phyloP scores from a whole-genome alignment of 2,797 vertebrate genomes.

The Cottoperca gobio region DNA sequence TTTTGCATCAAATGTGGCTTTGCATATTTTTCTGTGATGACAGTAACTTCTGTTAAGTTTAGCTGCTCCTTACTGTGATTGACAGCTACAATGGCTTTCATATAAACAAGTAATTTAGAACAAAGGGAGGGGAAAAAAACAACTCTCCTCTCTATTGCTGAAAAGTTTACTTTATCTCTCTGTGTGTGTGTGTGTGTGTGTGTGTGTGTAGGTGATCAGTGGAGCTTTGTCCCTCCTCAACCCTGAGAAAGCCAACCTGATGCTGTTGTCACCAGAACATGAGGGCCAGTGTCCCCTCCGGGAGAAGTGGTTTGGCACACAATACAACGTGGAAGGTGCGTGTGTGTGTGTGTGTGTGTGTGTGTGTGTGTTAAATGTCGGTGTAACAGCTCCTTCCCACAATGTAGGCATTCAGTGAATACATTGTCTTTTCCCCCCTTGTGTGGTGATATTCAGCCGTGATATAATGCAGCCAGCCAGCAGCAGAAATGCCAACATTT shows the following conservation, averaged over 20 bases:
- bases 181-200: conserved; percentile 69
- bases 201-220: conserved; percentile 88
- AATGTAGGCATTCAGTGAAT: conserved; percentile 47
- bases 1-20: conserved; percentile 48
- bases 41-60: conserved; percentile 18
- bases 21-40: conserved; percentile 45
- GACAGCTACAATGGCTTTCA: conserved; percentile 42
- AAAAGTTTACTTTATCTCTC: conserved; percentile 67
- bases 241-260: conserved; percentile 92
- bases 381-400: conserved; percentile 29
- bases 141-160: background rate
- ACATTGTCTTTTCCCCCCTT: conserved; percentile 58
- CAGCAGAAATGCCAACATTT: conserved; percentile 58
- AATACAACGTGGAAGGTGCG: conserved; percentile 93
- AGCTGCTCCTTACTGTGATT: conserved; percentile 45
- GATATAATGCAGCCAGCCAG: conserved; percentile 48
- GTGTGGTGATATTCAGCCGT: conserved; percentile 50
- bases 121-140: background rate
- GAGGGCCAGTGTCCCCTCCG: conserved; percentile 91
- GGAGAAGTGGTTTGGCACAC: conserved; percentile 97
- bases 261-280: conserved; percentile 93
- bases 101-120: conserved; percentile 45
- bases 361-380: conserved; percentile 40
- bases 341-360: conserved; percentile 9
- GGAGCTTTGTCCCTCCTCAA: conserved; percentile 89